Percentiles rank a stretch among this genome's conserved stretches.
Conservation (phyloP, 2,888 invertebrate genomes). For the Polyommatus icarus region DNA sequence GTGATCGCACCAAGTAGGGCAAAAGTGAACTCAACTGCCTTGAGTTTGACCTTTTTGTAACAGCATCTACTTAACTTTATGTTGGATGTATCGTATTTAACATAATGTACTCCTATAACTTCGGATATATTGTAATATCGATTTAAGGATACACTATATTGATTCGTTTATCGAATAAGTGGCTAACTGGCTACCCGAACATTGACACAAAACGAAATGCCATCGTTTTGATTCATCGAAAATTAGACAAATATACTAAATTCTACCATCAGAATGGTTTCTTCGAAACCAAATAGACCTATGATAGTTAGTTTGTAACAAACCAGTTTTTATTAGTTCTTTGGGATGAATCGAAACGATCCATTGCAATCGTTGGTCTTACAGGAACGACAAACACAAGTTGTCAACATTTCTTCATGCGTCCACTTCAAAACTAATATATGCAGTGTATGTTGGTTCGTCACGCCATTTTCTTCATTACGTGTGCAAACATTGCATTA, state of each 20-base stretch:
- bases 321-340: no score
- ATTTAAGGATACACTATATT: not conserved
- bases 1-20: slow-evolving; percentile 25
- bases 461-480: slow-evolving; percentile 27
- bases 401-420: slow-evolving; percentile 1
- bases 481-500: slow-evolving; percentile 18
- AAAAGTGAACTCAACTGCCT: slow-evolving; percentile 27
- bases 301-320: no score
- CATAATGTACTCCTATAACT: not conserved
- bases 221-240: no score
- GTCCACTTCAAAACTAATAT: not conserved
- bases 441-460: slow-evolving; percentile 13
- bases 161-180: not conserved
- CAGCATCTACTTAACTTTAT: not conserved
- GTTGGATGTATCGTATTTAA: not conserved
- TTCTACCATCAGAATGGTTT: no score
- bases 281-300: no score
- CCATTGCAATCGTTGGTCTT: no score
- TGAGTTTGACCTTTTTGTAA: slow-evolving; percentile 26
- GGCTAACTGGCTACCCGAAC: no score
- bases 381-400: not conserved
- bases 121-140: not conserved
- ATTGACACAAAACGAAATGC: no score
- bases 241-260: no score
- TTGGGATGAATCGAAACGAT: not conserved